phyloP scores from a whole-genome alignment of 2,888 invertebrate species.

The Tinea pellionella region DNA sequence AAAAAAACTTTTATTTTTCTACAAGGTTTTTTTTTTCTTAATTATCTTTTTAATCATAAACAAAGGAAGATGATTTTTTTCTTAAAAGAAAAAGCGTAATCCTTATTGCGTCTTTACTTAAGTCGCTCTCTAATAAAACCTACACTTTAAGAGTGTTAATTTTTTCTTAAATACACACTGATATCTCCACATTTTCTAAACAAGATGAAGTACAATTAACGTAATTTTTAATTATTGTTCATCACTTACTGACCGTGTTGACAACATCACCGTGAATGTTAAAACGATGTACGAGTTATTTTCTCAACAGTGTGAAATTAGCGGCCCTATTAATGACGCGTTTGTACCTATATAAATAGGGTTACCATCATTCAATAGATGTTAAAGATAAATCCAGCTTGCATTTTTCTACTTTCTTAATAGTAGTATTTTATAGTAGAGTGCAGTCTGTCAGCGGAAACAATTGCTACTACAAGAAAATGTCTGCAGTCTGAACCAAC shows the following conservation, averaged over 20 bases:
- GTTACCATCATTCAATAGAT: neutral
- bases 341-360: neutral
- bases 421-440: too few species aligned
- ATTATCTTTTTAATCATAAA: too few species aligned
- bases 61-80: too few species aligned
- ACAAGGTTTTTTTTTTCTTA: too few species aligned
- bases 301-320: slow-evolving; percentile 1
- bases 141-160: neutral
- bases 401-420: too few species aligned
- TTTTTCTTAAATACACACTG: neutral
- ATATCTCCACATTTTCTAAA: neutral
- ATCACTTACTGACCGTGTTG: neutral
- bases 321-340: neutral
- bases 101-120: too few species aligned
- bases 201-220: neutral
- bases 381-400: too few species aligned
- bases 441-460: too few species aligned
- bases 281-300: neutral
- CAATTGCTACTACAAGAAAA: too few species aligned
- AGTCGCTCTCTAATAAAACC: neutral
- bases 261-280: neutral
- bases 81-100: too few species aligned
- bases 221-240: neutral
- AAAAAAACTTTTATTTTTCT: too few species aligned
- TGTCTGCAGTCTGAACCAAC: too few species aligned